Percentiles rank a stretch among this genome's conserved stretches.
These are phyloP conservation scores for Petaurus breviceps DNA, from an alignment of 2,113 vertebrate genomes.

Conservation along the genomic window DNA sequence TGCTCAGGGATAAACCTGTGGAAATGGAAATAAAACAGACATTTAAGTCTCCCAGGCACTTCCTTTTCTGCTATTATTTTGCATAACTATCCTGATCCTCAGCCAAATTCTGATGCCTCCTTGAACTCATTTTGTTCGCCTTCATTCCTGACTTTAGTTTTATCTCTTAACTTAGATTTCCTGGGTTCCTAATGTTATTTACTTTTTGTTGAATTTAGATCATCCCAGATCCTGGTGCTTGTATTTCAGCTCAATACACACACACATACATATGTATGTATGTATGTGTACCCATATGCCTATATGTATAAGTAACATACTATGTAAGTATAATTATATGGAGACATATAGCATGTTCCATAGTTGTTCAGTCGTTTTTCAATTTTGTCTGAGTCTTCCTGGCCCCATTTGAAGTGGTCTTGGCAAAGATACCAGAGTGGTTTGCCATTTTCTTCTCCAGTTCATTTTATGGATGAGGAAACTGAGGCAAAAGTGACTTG, in stretches of 20 bases:
- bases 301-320: background rate
- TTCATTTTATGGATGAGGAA: background rate
- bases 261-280: background rate
- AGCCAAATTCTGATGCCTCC: background rate
- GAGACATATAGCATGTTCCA: background rate
- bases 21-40: background rate
- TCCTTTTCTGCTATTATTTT: background rate
- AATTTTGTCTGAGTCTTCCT: background rate
- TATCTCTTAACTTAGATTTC: background rate
- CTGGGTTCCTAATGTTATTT: background rate
- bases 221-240: background rate
- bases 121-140: background rate
- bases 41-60: background rate
- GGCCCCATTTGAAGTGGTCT: background rate
- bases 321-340: background rate
- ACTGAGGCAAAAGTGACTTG: background rate
- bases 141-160: background rate
- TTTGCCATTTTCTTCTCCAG: background rate
- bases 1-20: background rate
- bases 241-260: background rate
- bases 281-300: background rate
- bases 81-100: background rate
- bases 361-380: background rate
- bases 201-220: background rate
- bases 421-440: background rate